Base-by-base conservation (phyloP, 2,888 invertebrate genomes). In the Mactromeris polynyma region DNA sequence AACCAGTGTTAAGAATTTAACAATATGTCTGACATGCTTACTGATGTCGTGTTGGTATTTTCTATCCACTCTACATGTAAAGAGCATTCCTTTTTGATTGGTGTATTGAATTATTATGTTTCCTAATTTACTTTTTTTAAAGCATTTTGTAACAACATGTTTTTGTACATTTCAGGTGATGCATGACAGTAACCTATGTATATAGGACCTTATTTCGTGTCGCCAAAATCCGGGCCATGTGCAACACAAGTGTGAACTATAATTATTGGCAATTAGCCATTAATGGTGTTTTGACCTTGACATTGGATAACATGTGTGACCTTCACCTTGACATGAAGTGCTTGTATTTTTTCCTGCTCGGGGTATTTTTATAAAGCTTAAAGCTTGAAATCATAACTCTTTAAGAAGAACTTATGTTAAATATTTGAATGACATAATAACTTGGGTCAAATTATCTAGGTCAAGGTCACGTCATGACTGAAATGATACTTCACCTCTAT, bases 181-280 rank as follows among this genome's bases (percentile, higher is more conserved):
- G 90, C 88, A 58, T 92, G 92, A 92, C 88, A 88, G 73, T 88
- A 81, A 83, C 11, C 73, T 46, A 80, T 33, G 33, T 81, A n/a
- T 19, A 36, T 80, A 78, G 54, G 82, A 54, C 54, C 36, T 82
- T 54, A 81, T 69, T 81, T 40, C 51, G 51, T 36, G 79, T 58
- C 78, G 78, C 58, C 88, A 86, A 84, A 88, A 87, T 90, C 90
- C 91, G 91, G 91, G 91, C 88, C 87, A 90, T 87, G 91, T 91
- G 91, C 91, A 91, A 91, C 78, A 73, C 33, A 73, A 73, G 73
- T 73, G 73, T 73, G 73, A 36, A 33, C 14, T 19, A 9, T 64
- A 36, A 73, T 73, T 73, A 36, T 36, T 33, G 73, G 33, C 36
- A 73, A 33, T 33, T 69, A 1, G 33, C 33, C 73, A 33, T 14